Base-by-base conservation (phyloP, 2,888 invertebrate species). In the Sarcophaga subvicina region DNA sequence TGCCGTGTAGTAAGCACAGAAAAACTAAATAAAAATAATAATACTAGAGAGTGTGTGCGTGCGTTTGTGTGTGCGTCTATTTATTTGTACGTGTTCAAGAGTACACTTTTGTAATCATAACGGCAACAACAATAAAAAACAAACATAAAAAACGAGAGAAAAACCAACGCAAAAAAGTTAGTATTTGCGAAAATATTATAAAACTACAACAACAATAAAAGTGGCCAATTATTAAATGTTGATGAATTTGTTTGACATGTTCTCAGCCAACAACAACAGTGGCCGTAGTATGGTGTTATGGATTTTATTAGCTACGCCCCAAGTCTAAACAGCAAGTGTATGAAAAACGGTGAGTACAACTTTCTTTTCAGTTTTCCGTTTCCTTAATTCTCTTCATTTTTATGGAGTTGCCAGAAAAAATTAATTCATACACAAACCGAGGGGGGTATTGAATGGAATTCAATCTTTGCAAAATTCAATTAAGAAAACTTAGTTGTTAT, bases 81-180 rank as follows among this genome's bases (percentile, higher is more conserved):
- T 82, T 83, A 71, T 86, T 85, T 85, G 83, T 59, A 83, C 83
- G 83, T 86, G 86, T 76, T 80, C 70, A 86, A 86, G 83, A 82
- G 86, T 79, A 82, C 78, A 78, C 45, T 73, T 85, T 85, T 63
- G 64, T 78, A 78, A 69, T 81, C 73, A 70, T 70, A 81, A 59
- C 27, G n/a, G 27, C 60, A 69, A 47, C 22, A 25, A 71, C 3
- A 69, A 69, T 5, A 22, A 67, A 67, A 67, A 83, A 22, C 54
- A 83, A 11, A 67, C 25, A 80, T 37, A 69, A 78, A 70, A 77
- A 66, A 66, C 27, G 10, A 59, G 37, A 76, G 37, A 37, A 37
- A 54, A 54, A 54, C 14, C 54, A 54, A 54, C 4, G 54, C 17
- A 54, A 54, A 70, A 62, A 27, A 70, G 60, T 47, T 22, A 37